phyloP scores from a whole-genome alignment of 2,888 invertebrate species.

The Onchidella celtica region DNA sequence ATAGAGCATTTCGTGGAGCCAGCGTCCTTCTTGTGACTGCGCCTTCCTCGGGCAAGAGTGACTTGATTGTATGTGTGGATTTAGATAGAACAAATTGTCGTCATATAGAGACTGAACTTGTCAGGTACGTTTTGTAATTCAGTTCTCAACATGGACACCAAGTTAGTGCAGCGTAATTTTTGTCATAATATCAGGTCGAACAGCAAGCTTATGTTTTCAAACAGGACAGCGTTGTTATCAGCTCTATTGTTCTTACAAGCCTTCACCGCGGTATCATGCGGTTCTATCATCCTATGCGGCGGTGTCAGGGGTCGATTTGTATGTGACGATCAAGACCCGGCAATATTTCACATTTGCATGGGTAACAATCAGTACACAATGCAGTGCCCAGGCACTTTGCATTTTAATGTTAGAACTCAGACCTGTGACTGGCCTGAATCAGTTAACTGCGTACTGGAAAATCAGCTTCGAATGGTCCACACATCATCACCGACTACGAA shows the following conservation, averaged over 20 bases:
- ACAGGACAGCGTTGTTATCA: neutral
- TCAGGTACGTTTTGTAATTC: too few species aligned
- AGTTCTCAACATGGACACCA: neutral
- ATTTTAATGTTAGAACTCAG: slow-evolving; percentile 60
- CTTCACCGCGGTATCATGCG: neutral
- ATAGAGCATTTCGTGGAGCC: too few species aligned
- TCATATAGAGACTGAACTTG: too few species aligned
- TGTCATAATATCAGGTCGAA: neutral
- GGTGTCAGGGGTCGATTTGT: slow-evolving; percentile 52
- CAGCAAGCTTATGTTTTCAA: neutral
- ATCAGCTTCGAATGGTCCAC: too few species aligned
- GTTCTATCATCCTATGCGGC: slow-evolving; percentile 21
- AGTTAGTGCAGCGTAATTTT: neutral
- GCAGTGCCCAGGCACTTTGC: slow-evolving; percentile 58
- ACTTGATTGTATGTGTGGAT: too few species aligned
- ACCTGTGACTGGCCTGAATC: slow-evolving; percentile 64
- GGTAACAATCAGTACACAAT: slow-evolving; percentile 56
- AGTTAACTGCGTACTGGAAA: slow-evolving; percentile 55
- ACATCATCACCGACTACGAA: neutral
- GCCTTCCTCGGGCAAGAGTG: too few species aligned
- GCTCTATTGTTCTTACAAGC: neutral
- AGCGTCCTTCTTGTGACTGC: too few species aligned
- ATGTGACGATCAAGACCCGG: slow-evolving; percentile 55
- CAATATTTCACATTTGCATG: slow-evolving; percentile 56
- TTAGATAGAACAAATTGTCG: too few species aligned